These are phyloP conservation scores for Otocyon megalotis DNA, from an alignment of 2,113 vertebrate genomes.

Conservation along the genomic window DNA sequence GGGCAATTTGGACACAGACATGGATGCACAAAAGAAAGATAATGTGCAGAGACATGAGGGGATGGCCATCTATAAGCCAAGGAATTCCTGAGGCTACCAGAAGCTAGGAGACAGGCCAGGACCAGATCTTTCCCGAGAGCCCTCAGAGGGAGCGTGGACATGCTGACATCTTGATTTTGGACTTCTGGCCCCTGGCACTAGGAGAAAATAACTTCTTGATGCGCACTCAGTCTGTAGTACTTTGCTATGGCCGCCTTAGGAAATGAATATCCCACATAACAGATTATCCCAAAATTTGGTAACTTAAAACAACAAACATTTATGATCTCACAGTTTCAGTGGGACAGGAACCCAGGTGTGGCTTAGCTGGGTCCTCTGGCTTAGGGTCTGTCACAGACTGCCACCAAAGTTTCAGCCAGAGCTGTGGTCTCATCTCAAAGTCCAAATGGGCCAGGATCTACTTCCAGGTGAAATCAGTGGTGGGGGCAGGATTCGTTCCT, in stretches of 20 bases:
- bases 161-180: neutral
- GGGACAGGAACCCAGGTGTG: neutral
- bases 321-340: neutral
- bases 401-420: neutral
- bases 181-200: neutral
- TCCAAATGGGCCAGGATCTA: neutral
- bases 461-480: neutral
- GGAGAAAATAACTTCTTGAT: neutral
- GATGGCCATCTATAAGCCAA: neutral
- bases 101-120: neutral
- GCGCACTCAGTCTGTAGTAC: too few relatives aligned
- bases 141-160: neutral
- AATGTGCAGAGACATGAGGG: neutral
- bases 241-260: neutral
- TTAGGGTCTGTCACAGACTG: neutral
- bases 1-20: neutral
- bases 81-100: neutral
- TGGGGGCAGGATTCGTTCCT: neutral
- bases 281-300: neutral
- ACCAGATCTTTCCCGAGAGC: accelerated
- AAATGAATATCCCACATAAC: neutral
- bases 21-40: too few relatives aligned
- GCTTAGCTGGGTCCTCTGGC: neutral
- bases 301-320: neutral
- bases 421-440: neutral